These are phyloP conservation scores for Tenualosa ilisha DNA, from an alignment of 2,797 vertebrate genomes.

Conservation along the genomic window DNA sequence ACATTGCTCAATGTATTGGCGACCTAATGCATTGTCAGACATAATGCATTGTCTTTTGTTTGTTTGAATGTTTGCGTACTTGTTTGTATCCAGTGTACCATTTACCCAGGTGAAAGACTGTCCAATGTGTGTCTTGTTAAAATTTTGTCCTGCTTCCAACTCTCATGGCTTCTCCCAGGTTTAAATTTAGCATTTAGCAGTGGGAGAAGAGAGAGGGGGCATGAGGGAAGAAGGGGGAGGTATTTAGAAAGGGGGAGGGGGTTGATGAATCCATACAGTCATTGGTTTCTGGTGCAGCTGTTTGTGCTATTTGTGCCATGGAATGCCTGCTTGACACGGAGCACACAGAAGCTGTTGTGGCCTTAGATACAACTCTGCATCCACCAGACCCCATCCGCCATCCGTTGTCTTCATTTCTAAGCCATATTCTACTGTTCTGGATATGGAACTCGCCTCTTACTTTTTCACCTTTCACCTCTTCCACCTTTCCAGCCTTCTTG, in stretches of 20 bases:
- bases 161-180: not conserved
- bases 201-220: not conserved
- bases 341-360: conserved; percentile 11
- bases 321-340: conserved; percentile 38
- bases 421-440: not conserved
- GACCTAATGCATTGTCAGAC: not conserved
- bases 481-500: not conserved
- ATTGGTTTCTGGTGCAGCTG: conserved; percentile 45
- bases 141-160: not conserved
- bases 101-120: not conserved
- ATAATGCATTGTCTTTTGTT: not conserved
- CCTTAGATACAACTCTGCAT: not conserved
- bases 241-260: conserved; percentile 27
- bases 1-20: too few relatives aligned
- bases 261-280: conserved; percentile 20
- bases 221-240: not conserved
- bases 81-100: not conserved
- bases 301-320: conserved; percentile 36
- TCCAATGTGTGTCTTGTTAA: not conserved
- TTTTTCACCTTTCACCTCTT: too few relatives aligned
- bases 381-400: not conserved
- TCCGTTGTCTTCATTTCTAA: not conserved
- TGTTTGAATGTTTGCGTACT: not conserved
- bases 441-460: not conserved
- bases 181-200: conserved; percentile 2